Base-by-base conservation (phyloP, 2,888 invertebrate genomes). In the Meliscaeva auricollis region DNA sequence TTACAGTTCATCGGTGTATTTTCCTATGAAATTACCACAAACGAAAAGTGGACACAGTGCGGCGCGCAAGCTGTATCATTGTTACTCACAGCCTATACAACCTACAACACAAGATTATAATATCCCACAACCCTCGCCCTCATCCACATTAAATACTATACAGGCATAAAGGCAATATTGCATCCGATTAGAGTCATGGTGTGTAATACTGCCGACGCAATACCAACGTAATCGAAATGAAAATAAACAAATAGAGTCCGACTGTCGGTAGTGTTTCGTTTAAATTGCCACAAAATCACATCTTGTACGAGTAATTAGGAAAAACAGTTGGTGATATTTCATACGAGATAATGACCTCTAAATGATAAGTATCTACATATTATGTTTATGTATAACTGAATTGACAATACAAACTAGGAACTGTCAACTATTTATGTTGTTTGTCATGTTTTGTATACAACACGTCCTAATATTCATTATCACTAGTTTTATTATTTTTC, bases 211-310 rank as follows among this genome's bases (percentile, higher is more conserved):
- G 46, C 48, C 66, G 22, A 66, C 35, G 66, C 35, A 50, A 66
- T 66, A 50, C 22, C 35, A n/a, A 20, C 22, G 35, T 35, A 38
- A 50, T 32, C 35, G 35, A 48, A 35, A 50, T 66, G 22, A 50
- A 50, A 66, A 35, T 15, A 50, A 50, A 66, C 26, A 62, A 52
- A 26, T 20, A 26, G 13, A n/a, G 38, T 7, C 26, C n/a, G 60
- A 26, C 41, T 9, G 41, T 2, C 20, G 20, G 17, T n/a, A 58
- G 35, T 60, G 64, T 54, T 56, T 54, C 30, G 17, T 64, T 64
- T 73, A 56, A 78, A 56, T 50, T 66, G 60, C 74, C 50, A 75
- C 60, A 75, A 80, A 80, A 80, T 80, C 80, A 80, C 75, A 74
- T 80, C 68, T 68, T 60, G 30, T 38, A 69, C 35, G 30, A 46